A percentile compares a stretch with the other conserved stretches of the same genome.
These are phyloP conservation scores for Heteromormyrus szaboi DNA, from an alignment of 2,797 vertebrate species.

Conservation along the genomic window DNA sequence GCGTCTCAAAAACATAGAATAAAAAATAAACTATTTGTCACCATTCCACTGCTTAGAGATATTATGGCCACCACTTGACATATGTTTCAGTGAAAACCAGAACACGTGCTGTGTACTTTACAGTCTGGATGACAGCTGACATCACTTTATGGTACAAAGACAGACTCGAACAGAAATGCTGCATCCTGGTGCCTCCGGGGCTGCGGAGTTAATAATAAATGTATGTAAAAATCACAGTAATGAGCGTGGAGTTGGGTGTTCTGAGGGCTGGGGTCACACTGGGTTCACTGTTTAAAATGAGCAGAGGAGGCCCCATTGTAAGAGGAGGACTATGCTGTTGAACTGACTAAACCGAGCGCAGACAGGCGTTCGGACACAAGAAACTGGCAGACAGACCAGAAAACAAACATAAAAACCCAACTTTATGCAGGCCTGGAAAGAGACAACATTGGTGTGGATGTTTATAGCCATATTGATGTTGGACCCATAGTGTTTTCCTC, in stretches of 20 bases:
- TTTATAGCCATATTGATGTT: not conserved
- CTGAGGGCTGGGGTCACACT: not conserved
- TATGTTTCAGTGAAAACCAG: not conserved
- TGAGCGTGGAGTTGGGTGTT: not conserved
- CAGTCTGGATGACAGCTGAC: not conserved
- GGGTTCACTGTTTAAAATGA: not conserved
- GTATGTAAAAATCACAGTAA: not conserved
- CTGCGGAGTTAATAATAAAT: not conserved
- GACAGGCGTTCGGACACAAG: not conserved
- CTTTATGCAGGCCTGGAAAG: not conserved
- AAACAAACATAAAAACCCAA: not conserved
- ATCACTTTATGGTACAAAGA: not conserved
- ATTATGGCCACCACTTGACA: not conserved
- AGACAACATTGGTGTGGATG: not conserved
- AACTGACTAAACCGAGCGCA: not conserved
- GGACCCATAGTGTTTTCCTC: not conserved
- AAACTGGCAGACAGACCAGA: not conserved
- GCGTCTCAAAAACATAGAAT: not conserved
- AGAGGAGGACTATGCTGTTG: not conserved
- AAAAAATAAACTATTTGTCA: not conserved
- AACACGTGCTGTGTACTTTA: not conserved
- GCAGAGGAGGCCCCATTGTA: not conserved
- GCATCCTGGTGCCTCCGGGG: not conserved
- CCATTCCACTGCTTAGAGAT: not conserved
- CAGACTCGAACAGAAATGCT: not conserved